phyloP scores from a whole-genome alignment of 2,888 invertebrate species.

The Andricus quercusramuli region DNA sequence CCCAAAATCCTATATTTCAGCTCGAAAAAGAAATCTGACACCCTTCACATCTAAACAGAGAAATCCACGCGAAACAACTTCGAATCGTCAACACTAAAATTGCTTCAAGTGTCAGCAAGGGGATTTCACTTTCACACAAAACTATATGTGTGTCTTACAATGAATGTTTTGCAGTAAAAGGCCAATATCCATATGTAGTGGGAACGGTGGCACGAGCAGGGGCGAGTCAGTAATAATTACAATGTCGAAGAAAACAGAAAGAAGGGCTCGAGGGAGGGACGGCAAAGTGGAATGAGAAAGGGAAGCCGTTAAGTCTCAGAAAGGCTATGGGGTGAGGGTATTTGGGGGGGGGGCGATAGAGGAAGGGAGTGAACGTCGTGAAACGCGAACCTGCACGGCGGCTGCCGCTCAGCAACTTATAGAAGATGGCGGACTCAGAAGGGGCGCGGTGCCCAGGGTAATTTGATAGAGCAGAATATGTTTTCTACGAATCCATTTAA shows the following conservation, averaged over 20 bases:
- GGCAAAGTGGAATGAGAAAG: constrained; percentile 19
- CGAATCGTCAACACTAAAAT: background rate
- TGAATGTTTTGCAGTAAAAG: constrained; percentile 5
- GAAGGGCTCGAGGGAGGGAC: constrained; percentile 13
- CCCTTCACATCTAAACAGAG: background rate
- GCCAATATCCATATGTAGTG: background rate
- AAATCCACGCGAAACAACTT: background rate
- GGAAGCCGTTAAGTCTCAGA: constrained; percentile 11
- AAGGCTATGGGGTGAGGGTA: background rate
- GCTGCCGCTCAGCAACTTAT: constrained; percentile 15
- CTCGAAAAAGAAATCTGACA: no score
- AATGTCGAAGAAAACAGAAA: constrained; percentile 37
- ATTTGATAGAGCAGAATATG: constrained; percentile 69
- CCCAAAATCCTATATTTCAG: background rate
- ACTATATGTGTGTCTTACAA: constrained; percentile 9
- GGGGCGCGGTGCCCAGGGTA: constrained; percentile 58
- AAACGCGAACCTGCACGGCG: constrained; percentile 29
- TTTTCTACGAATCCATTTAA: constrained; percentile 71
- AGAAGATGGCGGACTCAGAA: constrained; percentile 46
- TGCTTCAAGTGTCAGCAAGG: background rate
- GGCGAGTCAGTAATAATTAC: constrained; percentile 7
- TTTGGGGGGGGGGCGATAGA: constrained; percentile 8
- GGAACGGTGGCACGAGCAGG: constrained; percentile 21
- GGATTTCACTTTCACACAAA: background rate
- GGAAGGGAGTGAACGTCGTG: constrained; percentile 30